A percentile compares a stretch with the other conserved stretches of the same genome.
Evolutionary conservation across 2,113 vertebrate species (phyloP).

Genomic region (Pangasianodon hypophthalmus): DNA sequence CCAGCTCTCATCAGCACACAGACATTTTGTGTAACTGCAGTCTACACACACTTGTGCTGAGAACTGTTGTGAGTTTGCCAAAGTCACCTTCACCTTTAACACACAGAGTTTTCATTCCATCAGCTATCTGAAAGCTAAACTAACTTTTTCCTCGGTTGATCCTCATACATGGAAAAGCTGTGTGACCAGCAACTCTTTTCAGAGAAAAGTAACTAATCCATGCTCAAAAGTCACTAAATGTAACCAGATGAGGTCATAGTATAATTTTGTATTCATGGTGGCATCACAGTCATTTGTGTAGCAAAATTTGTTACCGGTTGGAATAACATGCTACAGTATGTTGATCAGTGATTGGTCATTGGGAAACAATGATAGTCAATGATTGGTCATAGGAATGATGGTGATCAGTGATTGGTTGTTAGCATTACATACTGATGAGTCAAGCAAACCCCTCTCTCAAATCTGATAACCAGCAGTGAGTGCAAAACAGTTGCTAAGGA

Average conservation of each 20-base stretch:
- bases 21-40: conserved; percentile 71
- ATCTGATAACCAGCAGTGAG: too few species aligned
- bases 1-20: conserved; percentile 69
- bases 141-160: not conserved
- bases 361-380: too few species aligned
- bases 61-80: conserved; percentile 70
- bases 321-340: not conserved
- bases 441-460: too few species aligned
- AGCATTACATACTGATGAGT: too few species aligned
- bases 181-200: not conserved
- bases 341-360: not conserved
- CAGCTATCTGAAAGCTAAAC: not conserved
- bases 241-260: too few species aligned
- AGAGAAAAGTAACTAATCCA: not conserved
- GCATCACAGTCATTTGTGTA: too few species aligned
- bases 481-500: too few species aligned
- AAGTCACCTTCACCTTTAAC: conserved; percentile 69
- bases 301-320: not conserved
- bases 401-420: too few species aligned
- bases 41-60: conserved; percentile 58
- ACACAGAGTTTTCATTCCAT: not conserved
- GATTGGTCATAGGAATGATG: too few species aligned
- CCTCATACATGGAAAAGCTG: too few species aligned
- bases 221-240: not conserved
- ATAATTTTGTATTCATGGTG: too few species aligned